Evolutionary conservation across 2,113 vertebrate species (phyloP).

Genomic region (Scomber japonicus): DNA sequence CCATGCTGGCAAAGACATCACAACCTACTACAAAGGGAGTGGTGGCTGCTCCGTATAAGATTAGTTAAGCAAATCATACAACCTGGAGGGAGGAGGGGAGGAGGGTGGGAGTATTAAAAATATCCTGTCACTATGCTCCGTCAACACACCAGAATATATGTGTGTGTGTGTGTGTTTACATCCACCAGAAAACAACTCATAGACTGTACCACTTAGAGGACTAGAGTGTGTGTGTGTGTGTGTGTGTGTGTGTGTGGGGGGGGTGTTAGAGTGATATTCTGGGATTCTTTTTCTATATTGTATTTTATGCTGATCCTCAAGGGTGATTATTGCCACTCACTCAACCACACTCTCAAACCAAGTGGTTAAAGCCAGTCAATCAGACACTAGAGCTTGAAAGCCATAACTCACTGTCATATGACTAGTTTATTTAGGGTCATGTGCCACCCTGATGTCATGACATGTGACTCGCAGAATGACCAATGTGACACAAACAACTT

Average conservation of each 20-base stretch:
- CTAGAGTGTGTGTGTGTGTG: too few species aligned
- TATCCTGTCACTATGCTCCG: slow-evolving; percentile 34
- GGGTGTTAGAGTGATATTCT: neutral
- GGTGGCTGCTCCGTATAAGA: too few species aligned
- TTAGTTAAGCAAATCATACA: slow-evolving; percentile 43
- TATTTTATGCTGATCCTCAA: neutral
- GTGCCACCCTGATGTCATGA: slow-evolving; percentile 1
- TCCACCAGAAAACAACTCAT: slow-evolving; percentile 34
- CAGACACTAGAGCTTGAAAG: neutral
- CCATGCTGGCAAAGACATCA: slow-evolving; percentile 14
- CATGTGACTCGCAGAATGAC: slow-evolving; percentile 18
- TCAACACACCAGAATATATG: neutral
- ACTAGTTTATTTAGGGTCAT: slow-evolving; percentile 38
- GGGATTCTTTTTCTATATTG: neutral
- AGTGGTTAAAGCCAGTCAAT: neutral
- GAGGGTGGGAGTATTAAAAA: slow-evolving; percentile 62
- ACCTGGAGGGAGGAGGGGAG: neutral
- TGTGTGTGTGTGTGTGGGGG: too few species aligned
- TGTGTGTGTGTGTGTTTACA: slow-evolving; percentile 12
- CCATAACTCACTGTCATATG: slow-evolving; percentile 31
- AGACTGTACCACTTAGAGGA: slow-evolving; percentile 19
- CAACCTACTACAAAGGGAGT: slow-evolving; percentile 5
- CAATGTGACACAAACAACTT: neutral
- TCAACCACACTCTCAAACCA: neutral
- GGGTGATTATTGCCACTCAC: neutral